These are phyloP conservation scores for Apotomis capreana DNA, from an alignment of 2,888 invertebrate species.

Conservation along the genomic window DNA sequence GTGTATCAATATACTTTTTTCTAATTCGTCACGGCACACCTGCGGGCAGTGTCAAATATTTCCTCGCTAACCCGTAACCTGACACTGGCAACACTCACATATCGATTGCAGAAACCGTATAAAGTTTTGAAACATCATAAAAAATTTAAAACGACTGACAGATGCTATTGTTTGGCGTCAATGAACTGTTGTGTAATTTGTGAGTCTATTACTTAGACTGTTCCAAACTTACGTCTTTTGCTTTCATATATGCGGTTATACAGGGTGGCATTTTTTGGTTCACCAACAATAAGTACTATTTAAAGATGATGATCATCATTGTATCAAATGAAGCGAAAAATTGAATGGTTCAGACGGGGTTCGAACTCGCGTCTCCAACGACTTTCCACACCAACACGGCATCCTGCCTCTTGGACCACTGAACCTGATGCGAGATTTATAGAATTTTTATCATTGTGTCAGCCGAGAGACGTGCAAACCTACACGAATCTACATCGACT, in stretches of 20 bases:
- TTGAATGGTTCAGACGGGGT: too few species aligned
- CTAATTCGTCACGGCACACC: conserved; percentile 70
- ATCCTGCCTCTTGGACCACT: too few species aligned
- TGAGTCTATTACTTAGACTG: neutral
- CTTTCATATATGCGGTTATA: neutral
- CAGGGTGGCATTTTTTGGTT: neutral
- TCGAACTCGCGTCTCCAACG: too few species aligned
- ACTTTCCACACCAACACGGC: too few species aligned
- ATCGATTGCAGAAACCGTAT: conserved; percentile 78
- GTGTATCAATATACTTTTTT: conserved; percentile 44
- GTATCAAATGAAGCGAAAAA: too few species aligned
- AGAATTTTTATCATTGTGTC: too few species aligned
- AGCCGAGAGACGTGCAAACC: too few species aligned
- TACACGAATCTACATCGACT: too few species aligned
- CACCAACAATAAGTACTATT: too few species aligned
- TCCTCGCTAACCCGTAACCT: conserved; percentile 71
- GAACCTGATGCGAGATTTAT: too few species aligned
- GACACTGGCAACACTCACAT: conserved; percentile 67
- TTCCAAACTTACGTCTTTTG: neutral
- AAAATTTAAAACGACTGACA: conserved; percentile 53
- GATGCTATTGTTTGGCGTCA: conserved; percentile 44
- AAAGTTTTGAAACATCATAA: conserved; percentile 62
- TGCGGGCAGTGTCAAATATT: conserved; percentile 73
- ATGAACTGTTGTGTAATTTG: conserved; percentile 25
- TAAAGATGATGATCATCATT: too few species aligned